Conservation (phyloP, 2,888 invertebrate genomes). For the Clivina fossor region DNA sequence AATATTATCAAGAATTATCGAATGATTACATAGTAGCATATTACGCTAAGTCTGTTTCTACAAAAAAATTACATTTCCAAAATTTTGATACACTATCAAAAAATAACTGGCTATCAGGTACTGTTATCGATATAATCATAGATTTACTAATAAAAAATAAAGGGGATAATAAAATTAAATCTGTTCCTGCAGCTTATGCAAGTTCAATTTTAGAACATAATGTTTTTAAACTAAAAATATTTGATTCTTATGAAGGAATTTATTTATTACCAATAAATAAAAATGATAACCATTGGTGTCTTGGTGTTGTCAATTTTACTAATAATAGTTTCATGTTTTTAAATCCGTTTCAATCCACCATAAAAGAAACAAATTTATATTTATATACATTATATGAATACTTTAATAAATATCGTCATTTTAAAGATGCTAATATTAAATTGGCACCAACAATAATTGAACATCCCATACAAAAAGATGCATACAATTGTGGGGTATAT, state of each 20-base stretch:
- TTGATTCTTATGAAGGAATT: background rate
- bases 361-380: too few relatives aligned
- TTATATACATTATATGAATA: too few relatives aligned
- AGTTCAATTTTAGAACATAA: conserved; percentile 1
- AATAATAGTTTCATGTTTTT: background rate
- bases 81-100: background rate
- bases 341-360: too few relatives aligned
- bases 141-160: conserved; percentile 1
- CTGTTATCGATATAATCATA: conserved; percentile 2
- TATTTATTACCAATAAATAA: conserved; percentile 1
- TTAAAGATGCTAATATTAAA: too few relatives aligned
- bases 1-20: background rate
- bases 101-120: conserved; percentile 2
- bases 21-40: conserved; percentile 1
- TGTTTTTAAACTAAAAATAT: background rate
- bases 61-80: background rate
- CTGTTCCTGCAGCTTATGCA: background rate
- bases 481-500: too few relatives aligned
- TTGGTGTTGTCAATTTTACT: background rate
- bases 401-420: too few relatives aligned
- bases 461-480: too few relatives aligned
- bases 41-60: background rate
- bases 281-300: conserved; percentile 7
- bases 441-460: too few relatives aligned
- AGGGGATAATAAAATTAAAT: background rate